phyloP scores from a whole-genome alignment of 2,113 vertebrate species.

The Taurulus bubalis region DNA sequence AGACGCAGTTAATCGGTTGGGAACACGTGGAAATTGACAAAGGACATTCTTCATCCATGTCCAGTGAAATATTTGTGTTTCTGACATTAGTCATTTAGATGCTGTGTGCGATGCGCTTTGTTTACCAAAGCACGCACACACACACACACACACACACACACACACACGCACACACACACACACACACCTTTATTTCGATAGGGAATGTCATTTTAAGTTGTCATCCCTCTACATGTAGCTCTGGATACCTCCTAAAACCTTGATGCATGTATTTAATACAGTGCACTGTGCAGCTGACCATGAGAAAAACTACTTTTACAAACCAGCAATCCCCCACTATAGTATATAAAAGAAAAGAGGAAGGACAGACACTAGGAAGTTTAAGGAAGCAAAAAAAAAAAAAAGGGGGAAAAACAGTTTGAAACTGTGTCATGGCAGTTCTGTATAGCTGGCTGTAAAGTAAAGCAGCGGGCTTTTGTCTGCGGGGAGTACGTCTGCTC shows the following conservation, averaged over 20 bases:
- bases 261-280: background rate
- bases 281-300: background rate
- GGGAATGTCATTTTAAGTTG: background rate
- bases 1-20: background rate
- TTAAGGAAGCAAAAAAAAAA: background rate
- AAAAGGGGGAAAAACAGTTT: background rate
- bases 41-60: background rate
- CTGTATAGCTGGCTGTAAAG: constrained; percentile 31
- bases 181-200: too few relatives aligned
- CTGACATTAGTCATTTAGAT: background rate
- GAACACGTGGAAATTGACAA: background rate
- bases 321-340: background rate
- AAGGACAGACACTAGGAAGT: background rate
- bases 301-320: constrained; percentile 3
- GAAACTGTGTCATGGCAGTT: constrained; percentile 37
- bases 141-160: background rate
- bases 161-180: too few relatives aligned
- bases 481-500: constrained; percentile 52
- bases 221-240: constrained; percentile 13
- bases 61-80: background rate
- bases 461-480: constrained; percentile 52
- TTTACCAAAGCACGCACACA: background rate
- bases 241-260: background rate
- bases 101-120: background rate
- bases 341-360: background rate